Evolutionary conservation across 2,797 vertebrate genomes (phyloP).

Genomic region (Tachyglossus aculeatus): DNA sequence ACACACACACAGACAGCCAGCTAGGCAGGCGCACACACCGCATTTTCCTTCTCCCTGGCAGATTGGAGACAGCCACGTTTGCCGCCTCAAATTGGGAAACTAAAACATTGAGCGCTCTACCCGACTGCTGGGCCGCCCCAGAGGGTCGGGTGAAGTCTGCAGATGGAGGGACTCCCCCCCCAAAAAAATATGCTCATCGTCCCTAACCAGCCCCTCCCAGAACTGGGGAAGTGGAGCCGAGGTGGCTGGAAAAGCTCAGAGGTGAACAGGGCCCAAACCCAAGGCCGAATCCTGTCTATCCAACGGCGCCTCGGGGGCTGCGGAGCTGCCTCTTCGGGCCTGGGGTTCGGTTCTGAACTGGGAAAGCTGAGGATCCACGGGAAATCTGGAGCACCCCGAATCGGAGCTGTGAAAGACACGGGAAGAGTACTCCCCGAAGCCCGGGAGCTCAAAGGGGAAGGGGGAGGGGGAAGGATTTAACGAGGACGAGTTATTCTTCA

Average conservation of each 20-base stretch:
- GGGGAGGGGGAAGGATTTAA: not conserved
- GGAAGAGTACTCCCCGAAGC: not conserved
- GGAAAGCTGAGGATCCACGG: too few species aligned
- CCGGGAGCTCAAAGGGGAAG: not conserved
- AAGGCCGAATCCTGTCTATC: too few species aligned
- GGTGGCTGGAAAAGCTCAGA: not conserved
- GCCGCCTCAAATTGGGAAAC: not conserved
- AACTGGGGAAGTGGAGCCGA: too few species aligned
- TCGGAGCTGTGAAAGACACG: not conserved
- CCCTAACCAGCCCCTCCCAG: too few species aligned
- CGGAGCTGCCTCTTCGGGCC: not conserved
- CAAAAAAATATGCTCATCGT: too few species aligned
- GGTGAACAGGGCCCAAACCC: not conserved
- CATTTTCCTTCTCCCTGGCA: not conserved
- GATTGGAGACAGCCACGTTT: not conserved
- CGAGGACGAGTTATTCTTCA: conserved; percentile 35
- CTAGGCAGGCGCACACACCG: not conserved
- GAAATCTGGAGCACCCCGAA: conserved; percentile 22
- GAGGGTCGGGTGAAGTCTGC: too few species aligned
- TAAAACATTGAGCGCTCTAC: too few species aligned
- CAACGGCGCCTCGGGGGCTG: too few species aligned
- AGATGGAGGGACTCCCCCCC: too few species aligned
- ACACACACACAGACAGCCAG: not conserved
- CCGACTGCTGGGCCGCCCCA: too few species aligned
- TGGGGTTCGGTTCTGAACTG: not conserved